Percentiles rank a stretch among this genome's conserved stretches.
Conservation (phyloP, 2,797 vertebrate species). For the Vipera ursinii region DNA sequence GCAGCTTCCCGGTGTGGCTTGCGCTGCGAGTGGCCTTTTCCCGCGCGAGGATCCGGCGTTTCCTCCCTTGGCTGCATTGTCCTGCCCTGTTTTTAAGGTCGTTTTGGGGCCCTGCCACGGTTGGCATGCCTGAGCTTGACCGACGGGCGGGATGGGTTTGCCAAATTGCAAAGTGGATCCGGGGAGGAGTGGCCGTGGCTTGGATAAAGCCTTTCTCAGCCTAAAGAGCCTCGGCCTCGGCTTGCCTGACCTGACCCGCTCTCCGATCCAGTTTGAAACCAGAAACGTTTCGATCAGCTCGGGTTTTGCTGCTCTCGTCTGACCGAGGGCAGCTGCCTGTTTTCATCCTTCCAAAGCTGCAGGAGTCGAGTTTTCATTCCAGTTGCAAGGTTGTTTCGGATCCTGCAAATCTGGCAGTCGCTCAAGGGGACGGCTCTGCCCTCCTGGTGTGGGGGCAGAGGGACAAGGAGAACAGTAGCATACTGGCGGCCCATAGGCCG, state of each 20-base stretch:
- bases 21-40: background rate
- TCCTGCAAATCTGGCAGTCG: background rate
- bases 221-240: background rate
- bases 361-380: background rate
- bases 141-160: background rate
- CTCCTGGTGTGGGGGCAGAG: background rate
- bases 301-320: background rate
- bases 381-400: background rate
- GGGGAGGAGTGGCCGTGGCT: accelerated
- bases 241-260: background rate
- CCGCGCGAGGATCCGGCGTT: background rate
- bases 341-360: background rate
- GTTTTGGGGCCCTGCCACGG: background rate
- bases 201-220: background rate
- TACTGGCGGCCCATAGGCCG: background rate
- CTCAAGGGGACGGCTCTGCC: background rate
- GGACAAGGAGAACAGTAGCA: background rate
- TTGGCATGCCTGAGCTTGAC: background rate
- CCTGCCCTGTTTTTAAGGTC: background rate
- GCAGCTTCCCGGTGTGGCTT: background rate
- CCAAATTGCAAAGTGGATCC: accelerated
- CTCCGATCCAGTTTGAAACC: background rate
- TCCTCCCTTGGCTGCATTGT: background rate
- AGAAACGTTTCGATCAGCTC: accelerated
- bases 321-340: background rate